Conservation (phyloP, 2,797 vertebrate genomes). For the Ambastaia sidthimunki region DNA sequence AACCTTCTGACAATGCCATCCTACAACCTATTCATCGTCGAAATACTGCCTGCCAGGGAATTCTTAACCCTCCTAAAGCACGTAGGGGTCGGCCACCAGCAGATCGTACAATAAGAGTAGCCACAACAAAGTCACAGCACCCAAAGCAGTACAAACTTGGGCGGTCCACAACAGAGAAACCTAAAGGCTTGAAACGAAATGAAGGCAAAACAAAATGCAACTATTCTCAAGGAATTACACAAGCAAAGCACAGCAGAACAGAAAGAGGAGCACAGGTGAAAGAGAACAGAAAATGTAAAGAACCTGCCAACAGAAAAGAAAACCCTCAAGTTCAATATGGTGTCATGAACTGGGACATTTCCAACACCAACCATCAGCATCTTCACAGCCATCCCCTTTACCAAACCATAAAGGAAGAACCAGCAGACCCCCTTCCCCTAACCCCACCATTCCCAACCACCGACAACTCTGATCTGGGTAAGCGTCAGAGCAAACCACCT, state of each 20-base stretch:
- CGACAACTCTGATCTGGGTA: conserved; percentile 77
- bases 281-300: conserved; percentile 48
- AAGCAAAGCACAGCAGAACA: conserved; percentile 34
- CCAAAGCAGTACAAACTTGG: conserved; percentile 46
- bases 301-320: conserved; percentile 31
- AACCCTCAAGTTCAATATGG: conserved; percentile 29
- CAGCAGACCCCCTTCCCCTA: conserved; percentile 77
- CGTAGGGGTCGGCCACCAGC: conserved; percentile 36
- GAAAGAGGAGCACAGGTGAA: conserved; percentile 38
- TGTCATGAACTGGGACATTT: conserved; percentile 41
- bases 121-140: conserved; percentile 41
- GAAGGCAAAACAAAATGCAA: conserved; percentile 41
- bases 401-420: conserved; percentile 82
- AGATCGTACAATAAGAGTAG: conserved; percentile 43
- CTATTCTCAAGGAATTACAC: neutral
- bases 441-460: conserved; percentile 66
- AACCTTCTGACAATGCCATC: conserved; percentile 71
- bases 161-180: conserved; percentile 32
- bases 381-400: conserved; percentile 77
- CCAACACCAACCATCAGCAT: conserved; percentile 46
- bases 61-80: conserved; percentile 39
- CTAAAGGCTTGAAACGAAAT: conserved; percentile 39
- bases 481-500: conserved; percentile 84
- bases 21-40: conserved; percentile 58
- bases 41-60: conserved; percentile 19